Evolutionary conservation across 2,888 invertebrate species (phyloP), one percentile per base, ranked within the genome.

Genomic region (Heteropelma amictum): DNA sequence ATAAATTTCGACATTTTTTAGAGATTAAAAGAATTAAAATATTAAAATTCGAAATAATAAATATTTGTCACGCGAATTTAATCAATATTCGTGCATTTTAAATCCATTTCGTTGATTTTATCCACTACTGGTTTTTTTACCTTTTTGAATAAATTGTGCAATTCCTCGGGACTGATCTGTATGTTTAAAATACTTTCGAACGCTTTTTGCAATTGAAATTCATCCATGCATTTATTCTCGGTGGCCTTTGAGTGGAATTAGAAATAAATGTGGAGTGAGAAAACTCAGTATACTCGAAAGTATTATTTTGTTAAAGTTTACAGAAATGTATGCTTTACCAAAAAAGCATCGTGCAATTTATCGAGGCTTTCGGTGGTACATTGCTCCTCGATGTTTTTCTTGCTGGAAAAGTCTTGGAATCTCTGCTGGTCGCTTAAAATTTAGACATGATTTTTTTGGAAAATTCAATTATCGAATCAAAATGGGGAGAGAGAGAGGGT

Each of bases 81-180:
- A 26, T 21, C 45, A n/a, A 33, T 38, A 8, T 1, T 10, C 10
- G 0, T 17, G 4, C 60, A 30, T 64, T 51, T 1, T 4, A 10
- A 4, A 3, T 63, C 26, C 53, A 85, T 85, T n/a, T 19, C 14
- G 2, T 2, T 14, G 6, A 2, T 40, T 40, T 40, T 0, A 47
- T n/a, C n/a, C n/a, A 30, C 30, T 30, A 30, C 30, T 10, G 30
- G 6, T 1, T 8, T 30, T 21, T 33, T 17, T 85, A 93, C 93
- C 89, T 93, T 93, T 69, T 91, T 85, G 87, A 94, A 94, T 14
- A 94, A 86, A 77, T 91, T 90, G 47, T 92, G 91, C 76, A 91
- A 94, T 47, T 93, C 92, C 0, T 92, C 91, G 35, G 93, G 92
- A 0, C 80, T 17, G 47, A 84, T 77, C 19, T 51, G 35, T 26